Evolutionary conservation across 2,113 vertebrate species (phyloP).

Genomic region (Catharus fuscescens): DNA sequence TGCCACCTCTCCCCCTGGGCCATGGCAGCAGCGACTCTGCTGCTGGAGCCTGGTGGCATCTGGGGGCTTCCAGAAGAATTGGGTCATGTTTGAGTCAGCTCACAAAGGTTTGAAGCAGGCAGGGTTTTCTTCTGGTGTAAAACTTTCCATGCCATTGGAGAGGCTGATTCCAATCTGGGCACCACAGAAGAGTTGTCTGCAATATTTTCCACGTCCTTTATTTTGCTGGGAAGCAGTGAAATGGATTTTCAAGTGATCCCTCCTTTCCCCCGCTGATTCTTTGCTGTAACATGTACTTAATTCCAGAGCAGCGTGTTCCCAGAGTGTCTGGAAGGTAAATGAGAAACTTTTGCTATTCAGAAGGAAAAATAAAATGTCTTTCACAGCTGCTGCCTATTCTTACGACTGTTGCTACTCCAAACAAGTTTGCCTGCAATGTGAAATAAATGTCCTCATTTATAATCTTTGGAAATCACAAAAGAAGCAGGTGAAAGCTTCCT

Average conservation of each 20-base stretch:
- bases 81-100: background rate
- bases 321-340: background rate
- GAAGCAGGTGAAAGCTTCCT: background rate
- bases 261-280: background rate
- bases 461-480: background rate
- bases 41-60: background rate
- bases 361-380: constrained; percentile 2
- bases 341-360: background rate
- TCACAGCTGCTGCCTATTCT: background rate
- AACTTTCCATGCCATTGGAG: background rate
- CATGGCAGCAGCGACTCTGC: fast-evolving
- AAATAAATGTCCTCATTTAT: constrained; percentile 15
- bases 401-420: background rate
- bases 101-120: background rate
- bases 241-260: background rate
- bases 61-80: background rate
- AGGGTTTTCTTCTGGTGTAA: background rate
- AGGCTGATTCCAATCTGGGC: background rate
- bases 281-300: background rate
- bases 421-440: background rate
- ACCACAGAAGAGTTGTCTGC: background rate
- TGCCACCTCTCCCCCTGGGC: background rate
- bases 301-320: background rate
- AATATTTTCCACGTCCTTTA: background rate
- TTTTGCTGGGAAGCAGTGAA: background rate